A percentile compares a stretch with the other conserved stretches of the same genome.
Conservation (phyloP, 2,113 vertebrate species). For the Gymnogyps californianus region DNA sequence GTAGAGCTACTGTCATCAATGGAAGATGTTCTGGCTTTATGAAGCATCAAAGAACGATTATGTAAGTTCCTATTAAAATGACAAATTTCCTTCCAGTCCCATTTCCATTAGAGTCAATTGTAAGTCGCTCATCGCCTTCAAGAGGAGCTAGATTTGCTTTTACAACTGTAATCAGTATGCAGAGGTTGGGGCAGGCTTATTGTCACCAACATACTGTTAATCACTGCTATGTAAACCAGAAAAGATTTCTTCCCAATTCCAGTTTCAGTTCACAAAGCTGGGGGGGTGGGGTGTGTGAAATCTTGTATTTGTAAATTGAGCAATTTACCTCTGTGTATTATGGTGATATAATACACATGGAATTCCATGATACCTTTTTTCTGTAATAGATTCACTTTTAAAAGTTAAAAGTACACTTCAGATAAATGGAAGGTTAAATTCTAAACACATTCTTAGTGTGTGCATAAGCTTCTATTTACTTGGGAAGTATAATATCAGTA, state of each 20-base stretch:
- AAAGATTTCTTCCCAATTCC: background rate
- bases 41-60: background rate
- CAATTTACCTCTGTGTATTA: background rate
- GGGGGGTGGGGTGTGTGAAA: background rate
- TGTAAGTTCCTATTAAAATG: slow-evolving; percentile 11
- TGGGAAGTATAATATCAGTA: slow-evolving; percentile 1
- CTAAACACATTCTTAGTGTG: background rate
- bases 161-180: background rate
- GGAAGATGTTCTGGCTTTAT: background rate
- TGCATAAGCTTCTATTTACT: slow-evolving; percentile 33
- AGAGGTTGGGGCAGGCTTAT: background rate
- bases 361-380: background rate
- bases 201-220: background rate
- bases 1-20: background rate
- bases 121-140: background rate
- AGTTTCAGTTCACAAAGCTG: background rate
- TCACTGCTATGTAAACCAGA: background rate
- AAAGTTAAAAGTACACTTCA: background rate
- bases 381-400: background rate
- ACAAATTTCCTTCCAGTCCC: background rate
- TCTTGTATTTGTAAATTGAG: background rate
- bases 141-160: background rate
- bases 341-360: background rate
- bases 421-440: slow-evolving; percentile 12
- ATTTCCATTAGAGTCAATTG: background rate